These are phyloP conservation scores for Synergus gifuensis DNA, from an alignment of 2,888 invertebrate species.

Conservation along the genomic window DNA sequence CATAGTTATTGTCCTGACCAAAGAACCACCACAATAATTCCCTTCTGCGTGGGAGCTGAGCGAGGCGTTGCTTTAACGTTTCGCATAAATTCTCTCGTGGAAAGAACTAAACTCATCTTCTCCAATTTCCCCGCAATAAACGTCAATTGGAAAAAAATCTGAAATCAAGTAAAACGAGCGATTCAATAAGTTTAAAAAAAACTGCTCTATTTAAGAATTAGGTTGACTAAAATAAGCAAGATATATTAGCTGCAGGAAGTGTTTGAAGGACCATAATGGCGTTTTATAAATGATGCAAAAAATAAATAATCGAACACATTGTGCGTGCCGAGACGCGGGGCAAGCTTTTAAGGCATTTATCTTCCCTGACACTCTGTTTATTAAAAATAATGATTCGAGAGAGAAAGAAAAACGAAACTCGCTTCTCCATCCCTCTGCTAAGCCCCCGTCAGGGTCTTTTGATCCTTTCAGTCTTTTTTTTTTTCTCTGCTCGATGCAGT, in stretches of 20 bases:
- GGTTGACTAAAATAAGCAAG: background rate
- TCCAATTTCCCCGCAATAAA: constrained; percentile 57
- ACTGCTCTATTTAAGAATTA: no score
- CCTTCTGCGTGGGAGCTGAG: constrained; percentile 51
- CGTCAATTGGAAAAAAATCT: constrained; percentile 54
- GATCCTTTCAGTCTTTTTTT: constrained; percentile 13
- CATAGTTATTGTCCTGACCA: constrained; percentile 45
- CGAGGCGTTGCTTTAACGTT: constrained; percentile 52
- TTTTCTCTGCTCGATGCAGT: background rate
- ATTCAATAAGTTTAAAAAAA: constrained; percentile 15
- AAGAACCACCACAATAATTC: constrained; percentile 46
- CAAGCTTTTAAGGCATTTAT: constrained; percentile 66
- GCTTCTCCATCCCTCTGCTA: constrained; percentile 7
- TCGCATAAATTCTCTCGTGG: constrained; percentile 53
- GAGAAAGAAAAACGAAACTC: constrained; percentile 42
- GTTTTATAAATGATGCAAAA: constrained; percentile 35
- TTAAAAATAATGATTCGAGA: constrained; percentile 74
- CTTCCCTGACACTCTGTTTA: constrained; percentile 69
- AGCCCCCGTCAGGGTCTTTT: constrained; percentile 28
- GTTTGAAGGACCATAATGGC: constrained; percentile 34
- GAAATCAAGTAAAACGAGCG: constrained; percentile 46
- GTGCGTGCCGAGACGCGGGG: constrained; percentile 55
- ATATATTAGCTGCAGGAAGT: constrained; percentile 43
- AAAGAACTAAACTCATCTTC: constrained; percentile 52
- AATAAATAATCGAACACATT: constrained; percentile 51